Evolutionary conservation across 1,140 invertebrate genomes (phyloP), one percentile per base, ranked within the genome.

Genomic region (Drosophila suzukii): DNA sequence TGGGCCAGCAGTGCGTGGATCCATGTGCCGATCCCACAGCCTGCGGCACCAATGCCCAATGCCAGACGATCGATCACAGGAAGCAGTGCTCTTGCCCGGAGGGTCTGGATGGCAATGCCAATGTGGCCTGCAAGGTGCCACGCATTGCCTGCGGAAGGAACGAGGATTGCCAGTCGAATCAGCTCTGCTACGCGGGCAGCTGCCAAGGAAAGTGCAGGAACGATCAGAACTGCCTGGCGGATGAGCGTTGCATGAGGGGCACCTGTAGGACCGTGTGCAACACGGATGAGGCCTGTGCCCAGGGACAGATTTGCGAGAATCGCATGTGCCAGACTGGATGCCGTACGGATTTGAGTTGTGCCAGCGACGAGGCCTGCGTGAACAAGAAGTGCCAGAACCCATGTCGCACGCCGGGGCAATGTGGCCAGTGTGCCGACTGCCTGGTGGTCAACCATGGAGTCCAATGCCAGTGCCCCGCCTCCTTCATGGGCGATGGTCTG

Each of bases 381-480:
- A 95, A 96, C 75, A 96, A 96, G 78, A 95, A 96, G 92, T 98
- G 97, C 85, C 95, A 94, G 95, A 96, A 97, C 95, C 96, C 97
- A 3, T 98, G 97, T 81, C 92, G 92, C 34, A 90, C 93, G 32
- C 94, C 94, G 36, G 94, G 93, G 20, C 94, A 93, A 92, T 98
- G 97, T 90, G 97, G 97, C 38, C 94, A 95, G 61, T 98, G 97
- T 92, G 97, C 97, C 13, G 93, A 95, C 34, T 98, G 97, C 82
- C 93, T 95, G 78, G 96, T 97, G 4, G 94, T 96, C 32, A 96
- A 97, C 92, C 97, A 98, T 79, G 94, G 96, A 32, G 95, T 96
- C 1, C 96, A 97, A 78, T 98, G 97, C 83, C 96, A 95, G 78
- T 98, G 97, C 84, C 95, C 97, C 4, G 93, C 94, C 30, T 95